phyloP scores from a whole-genome alignment of 1,140 invertebrate species.

The Drepana arcuata region DNA sequence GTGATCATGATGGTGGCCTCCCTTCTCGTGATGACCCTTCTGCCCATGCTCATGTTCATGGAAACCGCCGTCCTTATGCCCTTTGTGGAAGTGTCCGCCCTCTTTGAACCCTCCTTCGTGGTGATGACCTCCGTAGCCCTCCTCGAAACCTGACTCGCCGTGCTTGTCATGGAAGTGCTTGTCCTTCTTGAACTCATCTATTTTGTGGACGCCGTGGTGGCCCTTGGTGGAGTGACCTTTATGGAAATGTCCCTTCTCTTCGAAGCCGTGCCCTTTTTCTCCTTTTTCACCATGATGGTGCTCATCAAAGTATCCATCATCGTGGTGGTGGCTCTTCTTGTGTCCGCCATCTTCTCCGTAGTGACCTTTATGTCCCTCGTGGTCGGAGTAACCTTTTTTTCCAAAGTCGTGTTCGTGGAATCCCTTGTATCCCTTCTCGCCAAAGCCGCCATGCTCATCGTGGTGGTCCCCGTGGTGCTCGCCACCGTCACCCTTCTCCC shows the following conservation, averaged over 20 bases:
- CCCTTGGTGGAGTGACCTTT: constrained; percentile 84
- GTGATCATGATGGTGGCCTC: constrained; percentile 64
- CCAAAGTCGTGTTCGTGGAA: constrained; percentile 77
- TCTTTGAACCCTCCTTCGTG: constrained; percentile 78
- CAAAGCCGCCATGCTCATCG: constrained; percentile 64
- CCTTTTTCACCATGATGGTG: constrained; percentile 79
- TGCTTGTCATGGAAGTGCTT: constrained; percentile 81
- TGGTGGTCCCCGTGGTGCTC: constrained; percentile 63
- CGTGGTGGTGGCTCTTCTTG: constrained; percentile 82
- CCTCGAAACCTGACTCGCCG: constrained; percentile 81
- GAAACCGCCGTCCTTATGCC: constrained; percentile 75
- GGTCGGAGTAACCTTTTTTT: constrained; percentile 80
- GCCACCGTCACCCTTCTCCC: constrained; percentile 71
- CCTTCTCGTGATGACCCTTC: constrained; percentile 79
- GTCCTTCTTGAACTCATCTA: constrained; percentile 77
- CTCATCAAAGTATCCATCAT: constrained; percentile 80
- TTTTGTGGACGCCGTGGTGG: constrained; percentile 82
- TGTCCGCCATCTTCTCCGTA: constrained; percentile 80
- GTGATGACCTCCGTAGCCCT: constrained; percentile 76
- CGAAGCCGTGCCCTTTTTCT: constrained; percentile 75
- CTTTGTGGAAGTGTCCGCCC: constrained; percentile 79
- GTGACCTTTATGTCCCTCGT: constrained; percentile 79
- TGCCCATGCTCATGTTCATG: constrained; percentile 79
- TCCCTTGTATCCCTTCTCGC: constrained; percentile 71
- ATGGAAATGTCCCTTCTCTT: constrained; percentile 76